Evolutionary conservation across 2,888 invertebrate species (phyloP).

Genomic region (Ormyrus labotus): DNA sequence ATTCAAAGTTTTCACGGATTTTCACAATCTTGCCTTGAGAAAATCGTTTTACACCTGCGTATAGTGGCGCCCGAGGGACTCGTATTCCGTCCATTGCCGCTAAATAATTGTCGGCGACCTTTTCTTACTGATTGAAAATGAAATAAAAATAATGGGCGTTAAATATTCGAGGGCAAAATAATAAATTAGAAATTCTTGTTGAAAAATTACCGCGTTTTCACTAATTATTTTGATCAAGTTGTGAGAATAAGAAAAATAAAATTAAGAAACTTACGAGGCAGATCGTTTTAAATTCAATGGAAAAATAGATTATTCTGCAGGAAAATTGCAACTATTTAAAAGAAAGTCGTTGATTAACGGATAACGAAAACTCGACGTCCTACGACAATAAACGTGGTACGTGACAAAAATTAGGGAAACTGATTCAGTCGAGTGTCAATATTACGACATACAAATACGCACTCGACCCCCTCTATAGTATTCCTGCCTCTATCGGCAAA

Average conservation of each 20-base stretch:
- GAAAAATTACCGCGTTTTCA: no score
- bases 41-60: slow-evolving; percentile 69
- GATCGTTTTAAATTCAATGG: no score
- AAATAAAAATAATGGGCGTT: slow-evolving; percentile 48
- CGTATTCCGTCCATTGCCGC: slow-evolving; percentile 65
- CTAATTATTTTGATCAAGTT: no score
- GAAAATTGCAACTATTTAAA: no score
- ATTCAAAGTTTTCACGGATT: slow-evolving; percentile 26
- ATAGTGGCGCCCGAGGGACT: slow-evolving; percentile 69
- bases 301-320: no score
- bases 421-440: slow-evolving; percentile 12
- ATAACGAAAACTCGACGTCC: slow-evolving; percentile 12
- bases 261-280: no score
- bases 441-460: background rate
- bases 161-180: no score
- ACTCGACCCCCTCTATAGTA: background rate
- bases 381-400: slow-evolving; percentile 18
- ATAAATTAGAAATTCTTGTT: no score
- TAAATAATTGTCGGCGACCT: slow-evolving; percentile 68
- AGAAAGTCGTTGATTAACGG: background rate
- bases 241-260: no score
- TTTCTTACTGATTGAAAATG: slow-evolving; percentile 71
- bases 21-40: slow-evolving; percentile 64
- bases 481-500: slow-evolving; percentile 60
- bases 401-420: slow-evolving; percentile 33